These are phyloP conservation scores for Tromatobia lineatoria DNA, from an alignment of 2,888 invertebrate species.

Conservation along the genomic window DNA sequence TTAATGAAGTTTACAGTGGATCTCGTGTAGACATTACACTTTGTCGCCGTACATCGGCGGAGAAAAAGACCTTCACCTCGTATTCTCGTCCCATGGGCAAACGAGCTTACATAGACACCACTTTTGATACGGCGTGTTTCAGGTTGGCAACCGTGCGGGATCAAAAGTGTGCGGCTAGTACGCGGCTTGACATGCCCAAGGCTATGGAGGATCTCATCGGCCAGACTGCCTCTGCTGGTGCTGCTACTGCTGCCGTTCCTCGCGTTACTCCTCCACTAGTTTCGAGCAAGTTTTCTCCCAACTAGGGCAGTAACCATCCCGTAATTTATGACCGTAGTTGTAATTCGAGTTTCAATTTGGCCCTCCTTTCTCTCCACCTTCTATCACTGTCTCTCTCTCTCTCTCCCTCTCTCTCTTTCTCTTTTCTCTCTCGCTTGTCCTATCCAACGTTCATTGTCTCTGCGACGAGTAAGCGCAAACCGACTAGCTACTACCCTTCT, in stretches of 20 bases:
- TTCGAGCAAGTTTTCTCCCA: constrained; percentile 74
- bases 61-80: constrained; percentile 33
- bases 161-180: constrained; percentile 4
- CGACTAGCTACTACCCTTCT: constrained; percentile 37
- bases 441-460: constrained; percentile 45
- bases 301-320: constrained; percentile 76
- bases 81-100: constrained; percentile 14
- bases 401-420: no score
- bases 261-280: constrained; percentile 46
- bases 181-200: constrained; percentile 8
- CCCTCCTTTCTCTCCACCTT: constrained; percentile 55
- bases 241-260: constrained; percentile 34
- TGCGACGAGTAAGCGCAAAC: constrained; percentile 5
- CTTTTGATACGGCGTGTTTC: constrained; percentile 61
- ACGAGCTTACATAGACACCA: constrained; percentile 40
- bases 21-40: constrained; percentile 10
- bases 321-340: constrained; percentile 80
- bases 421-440: constrained; percentile 27
- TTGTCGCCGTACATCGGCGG: not conserved
- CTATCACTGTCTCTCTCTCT: constrained; percentile 8
- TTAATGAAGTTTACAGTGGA: constrained; percentile 45
- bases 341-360: constrained; percentile 79
- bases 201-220: not conserved
- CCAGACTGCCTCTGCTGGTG: constrained; percentile 9
- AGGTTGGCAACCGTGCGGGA: no score